These are phyloP conservation scores for Nyctereutes procyonoides DNA, from an alignment of 2,113 vertebrate genomes.

Conservation along the genomic window DNA sequence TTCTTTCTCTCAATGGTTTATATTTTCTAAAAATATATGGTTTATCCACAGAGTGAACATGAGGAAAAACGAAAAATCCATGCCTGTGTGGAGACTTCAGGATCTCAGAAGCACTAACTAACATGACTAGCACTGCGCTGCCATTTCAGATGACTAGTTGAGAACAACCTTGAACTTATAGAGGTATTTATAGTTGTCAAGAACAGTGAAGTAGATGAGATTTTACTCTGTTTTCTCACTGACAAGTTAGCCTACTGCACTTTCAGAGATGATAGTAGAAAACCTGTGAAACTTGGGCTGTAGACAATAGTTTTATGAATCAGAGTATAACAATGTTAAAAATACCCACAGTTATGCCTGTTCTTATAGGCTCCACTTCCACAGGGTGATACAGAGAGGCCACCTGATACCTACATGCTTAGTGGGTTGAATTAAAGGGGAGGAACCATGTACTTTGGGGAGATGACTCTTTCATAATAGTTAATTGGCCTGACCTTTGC, in stretches of 20 bases:
- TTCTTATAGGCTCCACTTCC: not conserved
- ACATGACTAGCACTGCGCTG: too few species aligned
- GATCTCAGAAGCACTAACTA: not conserved
- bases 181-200: not conserved
- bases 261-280: not conserved
- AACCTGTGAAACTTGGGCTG: not conserved
- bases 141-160: not conserved
- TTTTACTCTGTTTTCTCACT: not conserved
- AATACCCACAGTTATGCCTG: not conserved
- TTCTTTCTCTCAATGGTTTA: not conserved
- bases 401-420: not conserved
- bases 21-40: conserved; percentile 27
- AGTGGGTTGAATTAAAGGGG: not conserved
- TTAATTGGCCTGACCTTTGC: not conserved
- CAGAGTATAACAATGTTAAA: not conserved
- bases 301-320: conserved; percentile 33
- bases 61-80: not conserved
- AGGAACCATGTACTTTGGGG: not conserved
- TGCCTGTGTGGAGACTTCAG: not conserved
- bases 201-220: too few species aligned
- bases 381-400: not conserved
- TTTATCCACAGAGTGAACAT: not conserved
- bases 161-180: not conserved
- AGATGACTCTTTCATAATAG: not conserved
- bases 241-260: not conserved